Percentiles rank a stretch among this genome's conserved stretches.
Evolutionary conservation across 1,140 invertebrate species (phyloP).

Genomic region (Drosophila nannoptera): DNA sequence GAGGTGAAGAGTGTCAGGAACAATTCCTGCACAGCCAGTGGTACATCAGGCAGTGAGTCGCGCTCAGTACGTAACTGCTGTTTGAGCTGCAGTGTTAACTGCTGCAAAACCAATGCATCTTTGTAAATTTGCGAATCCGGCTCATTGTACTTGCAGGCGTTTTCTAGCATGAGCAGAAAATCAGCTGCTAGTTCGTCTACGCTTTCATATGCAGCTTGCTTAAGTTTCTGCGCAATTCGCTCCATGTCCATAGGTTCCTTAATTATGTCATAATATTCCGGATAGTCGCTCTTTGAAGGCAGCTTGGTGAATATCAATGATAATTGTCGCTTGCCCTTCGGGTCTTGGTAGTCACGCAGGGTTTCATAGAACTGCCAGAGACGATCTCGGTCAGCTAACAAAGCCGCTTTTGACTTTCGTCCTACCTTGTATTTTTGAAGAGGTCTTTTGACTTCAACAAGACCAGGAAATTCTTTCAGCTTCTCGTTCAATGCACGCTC

Average conservation of each 20-base stretch:
- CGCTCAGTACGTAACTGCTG: slow-evolving; percentile 89
- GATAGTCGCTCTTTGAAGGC: slow-evolving; percentile 95
- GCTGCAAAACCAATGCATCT: slow-evolving; percentile 95
- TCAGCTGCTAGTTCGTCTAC: slow-evolving; percentile 95
- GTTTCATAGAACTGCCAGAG: slow-evolving; percentile 93
- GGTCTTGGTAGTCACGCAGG: slow-evolving; percentile 93
- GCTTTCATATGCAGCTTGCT: slow-evolving; percentile 87
- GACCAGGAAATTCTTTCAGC: slow-evolving; percentile 84
- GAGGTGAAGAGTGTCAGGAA: slow-evolving; percentile 95
- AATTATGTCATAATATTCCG: slow-evolving; percentile 98
- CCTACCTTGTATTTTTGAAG: slow-evolving; percentile 69
- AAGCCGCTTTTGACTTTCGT: slow-evolving; percentile 79
- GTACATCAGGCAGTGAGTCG: slow-evolving; percentile 92
- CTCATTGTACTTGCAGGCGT: slow-evolving; percentile 99
- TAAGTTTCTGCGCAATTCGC: slow-evolving; percentile 93
- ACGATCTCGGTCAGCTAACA: slow-evolving; percentile 86
- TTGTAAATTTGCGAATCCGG: slow-evolving; percentile 99
- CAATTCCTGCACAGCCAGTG: slow-evolving; percentile 92
- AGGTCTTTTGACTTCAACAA: slow-evolving; percentile 68
- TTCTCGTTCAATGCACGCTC: slow-evolving; percentile 92
- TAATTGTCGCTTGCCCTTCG: slow-evolving; percentile 89
- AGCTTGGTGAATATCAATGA: slow-evolving; percentile 96
- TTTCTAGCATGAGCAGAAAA: slow-evolving; percentile 98
- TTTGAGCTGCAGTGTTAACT: slow-evolving; percentile 95
- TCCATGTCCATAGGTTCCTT: slow-evolving; percentile 99